These are phyloP conservation scores for Drosophila chauvacae DNA, from an alignment of 1,140 invertebrate genomes.

Conservation along the genomic window DNA sequence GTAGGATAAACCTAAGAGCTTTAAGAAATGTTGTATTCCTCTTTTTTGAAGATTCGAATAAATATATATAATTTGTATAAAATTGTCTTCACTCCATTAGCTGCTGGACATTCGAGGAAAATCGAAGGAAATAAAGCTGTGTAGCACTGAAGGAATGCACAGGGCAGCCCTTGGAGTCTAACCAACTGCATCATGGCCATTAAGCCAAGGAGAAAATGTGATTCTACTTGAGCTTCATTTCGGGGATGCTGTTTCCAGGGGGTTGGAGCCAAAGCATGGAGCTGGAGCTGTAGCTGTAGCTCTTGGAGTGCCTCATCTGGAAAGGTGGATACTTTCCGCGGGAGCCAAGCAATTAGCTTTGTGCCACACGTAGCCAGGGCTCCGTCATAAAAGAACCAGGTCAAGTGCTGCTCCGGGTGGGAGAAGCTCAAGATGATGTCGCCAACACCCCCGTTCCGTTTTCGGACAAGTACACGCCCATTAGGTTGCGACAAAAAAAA, in stretches of 20 bases:
- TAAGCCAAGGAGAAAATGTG: conserved; percentile 9
- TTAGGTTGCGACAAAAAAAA: conserved; percentile 60
- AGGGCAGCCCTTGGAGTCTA: not conserved
- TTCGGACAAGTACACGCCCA: conserved; percentile 69
- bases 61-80: no score
- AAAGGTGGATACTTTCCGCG: conserved; percentile 5
- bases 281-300: not conserved
- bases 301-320: conserved; percentile 1
- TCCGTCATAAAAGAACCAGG: conserved; percentile 46
- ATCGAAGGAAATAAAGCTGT: not conserved
- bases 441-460: conserved; percentile 24
- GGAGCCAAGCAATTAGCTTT: conserved; percentile 59
- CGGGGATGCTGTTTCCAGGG: not conserved
- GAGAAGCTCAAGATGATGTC: conserved; percentile 37
- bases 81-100: no score
- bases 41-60: no score
- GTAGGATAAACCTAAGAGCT: no score
- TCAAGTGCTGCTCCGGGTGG: conserved; percentile 69
- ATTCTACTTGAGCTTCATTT: not conserved
- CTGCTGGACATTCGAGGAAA: no score
- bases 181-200: conserved; percentile 7
- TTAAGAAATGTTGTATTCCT: no score
- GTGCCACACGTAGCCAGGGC: conserved; percentile 49
- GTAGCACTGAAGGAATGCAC: not conserved
- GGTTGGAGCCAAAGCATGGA: not conserved